phyloP scores from a whole-genome alignment of 2,888 invertebrate species.

The Ennomos erosarius region DNA sequence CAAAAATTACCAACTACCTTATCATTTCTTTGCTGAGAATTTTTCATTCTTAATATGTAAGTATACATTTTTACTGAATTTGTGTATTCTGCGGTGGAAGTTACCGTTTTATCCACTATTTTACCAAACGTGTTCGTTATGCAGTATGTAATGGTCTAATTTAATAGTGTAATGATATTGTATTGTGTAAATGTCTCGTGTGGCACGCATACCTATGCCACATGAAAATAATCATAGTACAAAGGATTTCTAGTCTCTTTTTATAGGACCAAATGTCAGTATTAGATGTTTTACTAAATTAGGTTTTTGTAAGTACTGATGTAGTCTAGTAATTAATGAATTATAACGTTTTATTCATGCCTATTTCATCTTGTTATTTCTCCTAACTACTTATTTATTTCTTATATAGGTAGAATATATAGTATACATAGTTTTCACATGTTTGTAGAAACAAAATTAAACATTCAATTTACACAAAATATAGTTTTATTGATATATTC shows the following conservation, averaged over 20 bases:
- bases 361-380: too few relatives aligned
- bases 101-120: too few relatives aligned
- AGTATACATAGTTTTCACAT: conserved; percentile 38
- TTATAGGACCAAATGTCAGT: conserved; percentile 50
- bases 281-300: conserved; percentile 12
- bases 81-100: too few relatives aligned
- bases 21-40: too few relatives aligned
- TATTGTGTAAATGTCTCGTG: not conserved
- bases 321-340: conserved; percentile 10
- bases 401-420: too few relatives aligned
- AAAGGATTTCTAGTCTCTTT: conserved; percentile 72
- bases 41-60: too few relatives aligned
- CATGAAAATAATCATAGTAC: conserved; percentile 69
- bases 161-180: too few relatives aligned
- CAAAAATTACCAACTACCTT: too few relatives aligned
- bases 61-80: too few relatives aligned
- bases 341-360: not conserved
- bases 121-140: too few relatives aligned
- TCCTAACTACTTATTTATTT: too few relatives aligned
- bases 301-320: conserved; percentile 19
- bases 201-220: conserved; percentile 4
- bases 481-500: conserved; percentile 86
- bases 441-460: conserved; percentile 68
- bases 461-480: conserved; percentile 83
- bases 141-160: too few relatives aligned